Evolutionary conservation across 2,888 invertebrate genomes (phyloP).

Genomic region (Dolichomitus sp.): DNA sequence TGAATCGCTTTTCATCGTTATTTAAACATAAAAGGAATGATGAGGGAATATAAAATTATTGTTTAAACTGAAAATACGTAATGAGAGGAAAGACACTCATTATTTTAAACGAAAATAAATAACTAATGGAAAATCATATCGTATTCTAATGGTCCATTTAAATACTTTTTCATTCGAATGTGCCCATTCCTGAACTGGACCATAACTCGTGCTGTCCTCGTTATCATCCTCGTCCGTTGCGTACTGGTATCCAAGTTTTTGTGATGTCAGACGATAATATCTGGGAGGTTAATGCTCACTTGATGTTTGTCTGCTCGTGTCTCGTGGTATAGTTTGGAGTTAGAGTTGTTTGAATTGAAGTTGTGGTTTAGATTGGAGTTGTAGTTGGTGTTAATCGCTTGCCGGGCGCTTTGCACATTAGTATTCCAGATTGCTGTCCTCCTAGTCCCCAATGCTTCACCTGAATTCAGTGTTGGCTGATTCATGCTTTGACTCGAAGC

Average conservation of each 20-base stretch:
- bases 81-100: too few relatives aligned
- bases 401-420: slow-evolving; percentile 8
- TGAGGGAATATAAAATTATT: too few relatives aligned
- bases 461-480: slow-evolving; percentile 23
- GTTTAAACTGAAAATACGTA: too few relatives aligned
- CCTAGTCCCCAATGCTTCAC: slow-evolving; percentile 15
- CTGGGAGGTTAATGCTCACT: not conserved
- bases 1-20: too few relatives aligned
- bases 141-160: too few relatives aligned
- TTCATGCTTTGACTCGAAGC: slow-evolving; percentile 30
- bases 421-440: slow-evolving; percentile 25
- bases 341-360: slow-evolving; percentile 35
- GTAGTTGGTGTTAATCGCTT: slow-evolving; percentile 43
- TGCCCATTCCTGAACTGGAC: slow-evolving; percentile 52
- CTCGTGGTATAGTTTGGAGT: slow-evolving; percentile 41
- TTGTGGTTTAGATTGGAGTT: slow-evolving; percentile 50
- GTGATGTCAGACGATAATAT: not conserved
- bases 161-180: too few relatives aligned
- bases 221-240: not conserved
- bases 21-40: too few relatives aligned
- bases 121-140: too few relatives aligned
- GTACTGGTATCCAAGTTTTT: slow-evolving; percentile 11
- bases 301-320: slow-evolving; percentile 28
- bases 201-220: slow-evolving; percentile 58
- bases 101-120: too few relatives aligned